Percentiles rank a stretch among this genome's conserved stretches.
Conservation (phyloP, 2,888 invertebrate species). For the Synergus laeviventris region DNA sequence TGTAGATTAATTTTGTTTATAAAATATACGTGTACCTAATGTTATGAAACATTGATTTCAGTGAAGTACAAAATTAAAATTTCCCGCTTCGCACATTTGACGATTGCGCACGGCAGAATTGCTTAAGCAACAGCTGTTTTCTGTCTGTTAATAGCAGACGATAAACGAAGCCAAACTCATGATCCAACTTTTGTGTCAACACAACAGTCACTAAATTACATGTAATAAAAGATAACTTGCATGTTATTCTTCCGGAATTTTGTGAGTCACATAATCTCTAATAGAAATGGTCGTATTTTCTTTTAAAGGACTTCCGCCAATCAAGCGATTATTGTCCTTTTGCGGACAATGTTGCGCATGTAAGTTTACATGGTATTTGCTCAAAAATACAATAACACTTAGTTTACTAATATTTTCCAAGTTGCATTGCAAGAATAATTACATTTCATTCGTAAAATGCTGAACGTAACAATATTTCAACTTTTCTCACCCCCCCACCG, state of each 20-base stretch:
- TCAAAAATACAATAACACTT: background rate
- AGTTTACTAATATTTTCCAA: no score
- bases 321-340: constrained; percentile 55
- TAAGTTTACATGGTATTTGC: constrained; percentile 57
- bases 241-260: background rate
- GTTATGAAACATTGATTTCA: background rate
- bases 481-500: no score
- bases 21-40: background rate
- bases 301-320: constrained; percentile 51
- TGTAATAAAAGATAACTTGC: constrained; percentile 1
- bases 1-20: background rate
- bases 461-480: no score
- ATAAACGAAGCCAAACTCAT: background rate
- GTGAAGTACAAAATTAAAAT: background rate
- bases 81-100: background rate
- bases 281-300: constrained; percentile 48
- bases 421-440: no score
- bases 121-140: background rate
- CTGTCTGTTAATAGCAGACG: background rate
- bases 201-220: background rate
- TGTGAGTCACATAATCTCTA: background rate
- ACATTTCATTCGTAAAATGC: no score
- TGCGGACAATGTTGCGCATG: constrained; percentile 60
- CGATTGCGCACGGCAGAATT: background rate
- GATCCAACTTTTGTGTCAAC: background rate